Percentiles rank a stretch among this genome's conserved stretches.
Conservation (phyloP, 2,888 invertebrate species). For the Biston stratarius region DNA sequence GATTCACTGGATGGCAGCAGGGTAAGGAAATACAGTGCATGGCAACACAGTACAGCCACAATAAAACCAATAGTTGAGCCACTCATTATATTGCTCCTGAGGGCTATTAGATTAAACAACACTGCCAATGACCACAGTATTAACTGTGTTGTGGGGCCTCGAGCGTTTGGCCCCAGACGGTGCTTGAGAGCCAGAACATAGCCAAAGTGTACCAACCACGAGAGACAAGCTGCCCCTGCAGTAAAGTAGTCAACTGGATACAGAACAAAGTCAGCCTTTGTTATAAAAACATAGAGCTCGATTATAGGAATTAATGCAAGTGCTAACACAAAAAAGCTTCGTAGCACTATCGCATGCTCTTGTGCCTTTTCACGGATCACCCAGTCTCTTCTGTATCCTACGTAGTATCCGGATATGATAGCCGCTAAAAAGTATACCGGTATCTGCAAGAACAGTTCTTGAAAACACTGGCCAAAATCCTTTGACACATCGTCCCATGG, state of each 20-base stretch:
- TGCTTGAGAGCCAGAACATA: slow-evolving; percentile 90
- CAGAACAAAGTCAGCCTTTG: slow-evolving; percentile 76
- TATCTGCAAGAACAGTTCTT: slow-evolving; percentile 92
- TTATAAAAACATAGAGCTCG: slow-evolving; percentile 88
- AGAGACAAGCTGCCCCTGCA: slow-evolving; percentile 89
- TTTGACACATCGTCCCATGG: slow-evolving; percentile 90
- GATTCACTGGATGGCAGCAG: slow-evolving; percentile 88
- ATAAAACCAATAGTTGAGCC: slow-evolving; percentile 86
- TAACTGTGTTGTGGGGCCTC: slow-evolving; percentile 90
- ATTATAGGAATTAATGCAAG: slow-evolving; percentile 89
- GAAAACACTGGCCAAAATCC: slow-evolving; percentile 95
- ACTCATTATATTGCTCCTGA: slow-evolving; percentile 88
- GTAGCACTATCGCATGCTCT: slow-evolving; percentile 87
- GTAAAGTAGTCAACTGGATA: slow-evolving; percentile 90
- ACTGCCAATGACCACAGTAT: slow-evolving; percentile 90
- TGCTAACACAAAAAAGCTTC: slow-evolving; percentile 88
- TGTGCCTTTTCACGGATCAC: slow-evolving; percentile 88
- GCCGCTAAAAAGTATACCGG: slow-evolving; percentile 91
- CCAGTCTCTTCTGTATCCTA: slow-evolving; percentile 89
- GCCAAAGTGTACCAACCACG: slow-evolving; percentile 94
- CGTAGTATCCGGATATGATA: slow-evolving; percentile 92
- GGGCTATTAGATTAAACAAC: slow-evolving; percentile 88
- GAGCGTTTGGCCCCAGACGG: slow-evolving; percentile 88
- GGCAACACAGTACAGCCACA: slow-evolving; percentile 87
- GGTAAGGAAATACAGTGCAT: slow-evolving; percentile 90